Evolutionary conservation across 2,888 invertebrate species (phyloP), one percentile per base, ranked within the genome.

Genomic region (Quadroppia sp.): DNA sequence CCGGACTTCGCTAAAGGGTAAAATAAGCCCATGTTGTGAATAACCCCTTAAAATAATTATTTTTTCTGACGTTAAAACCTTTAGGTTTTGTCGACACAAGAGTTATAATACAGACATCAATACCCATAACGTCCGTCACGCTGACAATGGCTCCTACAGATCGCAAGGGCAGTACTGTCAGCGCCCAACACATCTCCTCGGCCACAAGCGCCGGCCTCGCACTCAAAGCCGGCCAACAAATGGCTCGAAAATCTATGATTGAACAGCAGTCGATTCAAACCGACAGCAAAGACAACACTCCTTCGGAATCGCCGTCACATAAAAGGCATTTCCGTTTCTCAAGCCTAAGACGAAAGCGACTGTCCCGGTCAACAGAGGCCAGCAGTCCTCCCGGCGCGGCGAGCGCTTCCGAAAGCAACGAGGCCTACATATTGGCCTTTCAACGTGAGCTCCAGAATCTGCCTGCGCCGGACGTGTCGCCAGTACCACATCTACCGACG

Each of bases 401-500:
- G 28, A 76, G 77, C 48, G 56, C 67, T 25, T 25, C 36, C 15
- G 70, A 73, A 30, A 72, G 75, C 3, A 77, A 75, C 36, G 83
- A 84, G 77, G 83, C 84, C 74, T 86, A 86, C 78, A 85, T 86
- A 59, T 81, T 84, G 40, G 86, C 85, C 50, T 85, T 87, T 79
- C 86, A 86, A 80, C 81, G 85, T 77, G 85, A 86, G 78, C 81
- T 87, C 30, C 86, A 86, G 78, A 87, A 86, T 80, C 81, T 86
- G 74, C 87, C 87, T 0, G 77, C 79, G 20, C 36, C 42, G n/a
- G 73, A 74, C 9, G 30, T 36, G 13, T 71, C 50, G 11, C 71
- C 71, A 11, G 28, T 45, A n/a, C 64, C 64, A 15, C 53, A 50
- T 9, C 36, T 56, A 40, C 56, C 56, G 4, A 71, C 56, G 23